Conservation (phyloP, 2,797 vertebrate species). For the Morelia viridis region DNA sequence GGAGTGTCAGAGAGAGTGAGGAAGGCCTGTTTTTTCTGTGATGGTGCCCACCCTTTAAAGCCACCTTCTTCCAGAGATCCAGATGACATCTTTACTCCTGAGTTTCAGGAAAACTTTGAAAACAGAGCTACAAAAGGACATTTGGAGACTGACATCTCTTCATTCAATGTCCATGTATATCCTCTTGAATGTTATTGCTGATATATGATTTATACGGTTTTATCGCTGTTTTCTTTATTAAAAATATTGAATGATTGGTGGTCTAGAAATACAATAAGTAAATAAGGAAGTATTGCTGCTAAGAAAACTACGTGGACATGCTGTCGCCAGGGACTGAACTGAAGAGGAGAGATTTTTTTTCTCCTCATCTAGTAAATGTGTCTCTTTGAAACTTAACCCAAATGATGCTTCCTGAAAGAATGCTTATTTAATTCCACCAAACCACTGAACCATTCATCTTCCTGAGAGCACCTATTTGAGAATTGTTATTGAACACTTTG, state of each 20-base stretch:
- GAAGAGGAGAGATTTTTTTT: neutral
- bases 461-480: neutral
- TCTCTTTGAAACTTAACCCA: slow-evolving; percentile 9
- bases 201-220: neutral
- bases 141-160: too few species aligned
- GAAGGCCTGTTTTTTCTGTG: too few species aligned
- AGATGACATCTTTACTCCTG: too few species aligned
- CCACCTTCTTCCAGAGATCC: too few species aligned
- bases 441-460: neutral
- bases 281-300: neutral
- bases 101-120: too few species aligned
- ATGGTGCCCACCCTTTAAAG: too few species aligned
- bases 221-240: neutral
- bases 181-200: neutral
- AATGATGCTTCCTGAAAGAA: neutral
- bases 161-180: neutral
- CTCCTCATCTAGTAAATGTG: neutral
- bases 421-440: slow-evolving; percentile 5
- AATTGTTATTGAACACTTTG: neutral
- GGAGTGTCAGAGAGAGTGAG: too few species aligned
- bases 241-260: neutral
- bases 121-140: too few species aligned
- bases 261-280: neutral
- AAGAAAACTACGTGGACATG: neutral
- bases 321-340: neutral